Base-by-base conservation (phyloP, 1,140 invertebrate species). In the Drosophila pandora region DNA sequence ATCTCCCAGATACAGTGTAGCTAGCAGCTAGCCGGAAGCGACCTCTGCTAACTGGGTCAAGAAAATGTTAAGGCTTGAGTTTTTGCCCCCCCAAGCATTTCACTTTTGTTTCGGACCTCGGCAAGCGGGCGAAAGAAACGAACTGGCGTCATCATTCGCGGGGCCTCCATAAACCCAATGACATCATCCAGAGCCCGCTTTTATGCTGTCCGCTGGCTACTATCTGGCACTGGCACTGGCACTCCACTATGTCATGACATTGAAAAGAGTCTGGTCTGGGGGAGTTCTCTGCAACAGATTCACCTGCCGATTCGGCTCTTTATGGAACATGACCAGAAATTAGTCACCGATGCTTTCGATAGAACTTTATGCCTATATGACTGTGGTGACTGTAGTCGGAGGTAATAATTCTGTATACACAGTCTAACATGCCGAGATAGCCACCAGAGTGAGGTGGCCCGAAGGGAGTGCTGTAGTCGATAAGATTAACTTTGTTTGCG, bases 401-500 rank as follows among this genome's bases (percentile, higher is more conserved):
- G 10, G 43, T 47, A 53, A 53, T 37, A 53, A 37, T 34, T 21
- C 21, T 53, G 30, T 53, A 34, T 3, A 50, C 45, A 52, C 17
- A 45, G n/a, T 17, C 12, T 32, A 57, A 48, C 64, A 57, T 45
- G 43, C 10, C 52, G 57, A 69, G 23, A 45, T 55, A 68, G 30
- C 37, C 23, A 3, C 39, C 30, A 2, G 17, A 23, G 13, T 8
- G 23, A 30, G 43, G 22, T 9, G 43, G 43, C 43, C 32, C 13
- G 12, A 69, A 70, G 52, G 64, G 43, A 57, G 25, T 28, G 47
- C 41, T 21, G 17, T 49, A 69, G 63, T 69, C 48, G 67, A 70
- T 70, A 70, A 70, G 67, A 70, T 70, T 69, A 57, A 22, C 21
- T 49, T 41, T 69, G 34, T 69, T 55, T 69, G 72, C 43, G 61